A percentile compares a stretch with the other conserved stretches of the same genome.
Evolutionary conservation across 2,113 vertebrate genomes (phyloP).

Genomic region (Tragelaphus scriptus): DNA sequence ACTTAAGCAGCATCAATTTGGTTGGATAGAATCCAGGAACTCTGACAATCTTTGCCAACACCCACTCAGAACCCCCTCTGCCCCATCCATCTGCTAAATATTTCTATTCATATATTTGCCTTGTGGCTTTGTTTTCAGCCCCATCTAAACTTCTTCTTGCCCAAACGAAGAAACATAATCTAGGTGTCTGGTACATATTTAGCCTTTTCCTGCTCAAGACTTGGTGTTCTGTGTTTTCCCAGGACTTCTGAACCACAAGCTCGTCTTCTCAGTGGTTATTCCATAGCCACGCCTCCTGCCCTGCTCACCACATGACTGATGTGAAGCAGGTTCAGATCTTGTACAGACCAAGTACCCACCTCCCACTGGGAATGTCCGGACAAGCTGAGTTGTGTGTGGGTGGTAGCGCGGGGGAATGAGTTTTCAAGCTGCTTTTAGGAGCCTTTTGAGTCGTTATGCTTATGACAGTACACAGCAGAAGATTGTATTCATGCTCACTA

Average conservation of each 20-base stretch:
- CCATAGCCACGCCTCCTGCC: not conserved
- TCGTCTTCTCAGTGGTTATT: not conserved
- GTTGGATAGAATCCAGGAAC: constrained; percentile 48
- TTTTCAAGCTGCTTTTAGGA: constrained; percentile 34
- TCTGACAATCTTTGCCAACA: constrained; percentile 48
- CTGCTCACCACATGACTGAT: not conserved
- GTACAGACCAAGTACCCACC: not conserved
- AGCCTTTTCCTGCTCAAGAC: constrained; percentile 50
- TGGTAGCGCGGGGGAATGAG: not conserved
- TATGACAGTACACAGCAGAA: constrained; percentile 16
- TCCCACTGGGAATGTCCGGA: not conserved
- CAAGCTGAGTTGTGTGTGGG: not conserved
- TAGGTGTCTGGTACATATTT: constrained; percentile 37
- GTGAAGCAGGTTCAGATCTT: not conserved
- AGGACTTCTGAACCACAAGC: not conserved
- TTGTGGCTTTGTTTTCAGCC: constrained; percentile 53
- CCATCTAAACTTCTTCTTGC: constrained; percentile 48
- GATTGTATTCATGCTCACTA: not conserved
- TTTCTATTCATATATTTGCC: constrained; percentile 57
- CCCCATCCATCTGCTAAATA: constrained; percentile 59
- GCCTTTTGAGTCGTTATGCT: not conserved
- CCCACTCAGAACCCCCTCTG: constrained; percentile 49
- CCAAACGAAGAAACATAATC: constrained; percentile 47
- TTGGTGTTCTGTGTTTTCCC: not conserved
- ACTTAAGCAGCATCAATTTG: constrained; percentile 3